Conservation (phyloP, 2,113 vertebrate genomes). For the Oncorhynchus tshawytscha region DNA sequence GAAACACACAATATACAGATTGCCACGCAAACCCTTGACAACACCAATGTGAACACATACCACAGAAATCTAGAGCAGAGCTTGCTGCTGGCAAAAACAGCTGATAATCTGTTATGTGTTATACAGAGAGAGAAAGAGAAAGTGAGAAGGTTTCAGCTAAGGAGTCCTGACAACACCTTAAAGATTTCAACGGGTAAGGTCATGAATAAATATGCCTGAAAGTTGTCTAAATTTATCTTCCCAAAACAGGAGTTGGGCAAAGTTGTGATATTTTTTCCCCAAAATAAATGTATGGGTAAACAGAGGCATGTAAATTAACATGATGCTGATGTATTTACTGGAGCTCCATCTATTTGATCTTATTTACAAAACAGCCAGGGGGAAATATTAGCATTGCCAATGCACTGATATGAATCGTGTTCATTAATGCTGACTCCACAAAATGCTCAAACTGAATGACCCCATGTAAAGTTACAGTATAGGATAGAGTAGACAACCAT, state of each 20-base stretch:
- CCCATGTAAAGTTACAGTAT: background rate
- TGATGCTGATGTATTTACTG: constrained; percentile 31
- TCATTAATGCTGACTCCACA: constrained; percentile 26
- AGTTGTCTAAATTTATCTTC: constrained; percentile 42
- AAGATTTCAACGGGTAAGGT: constrained; percentile 32
- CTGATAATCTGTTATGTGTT: constrained; percentile 54
- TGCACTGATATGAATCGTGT: constrained; percentile 3
- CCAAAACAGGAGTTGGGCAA: constrained; percentile 30
- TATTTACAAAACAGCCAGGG: constrained; percentile 36
- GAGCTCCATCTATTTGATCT: constrained; percentile 44
- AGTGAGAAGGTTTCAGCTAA: constrained; percentile 41
- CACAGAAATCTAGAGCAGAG: constrained; percentile 53
- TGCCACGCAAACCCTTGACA: background rate
- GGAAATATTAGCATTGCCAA: constrained; percentile 23
- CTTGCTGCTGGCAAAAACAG: constrained; percentile 58
- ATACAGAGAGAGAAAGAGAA: constrained; percentile 32
- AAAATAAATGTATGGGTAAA: constrained; percentile 23
- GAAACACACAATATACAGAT: constrained; percentile 29
- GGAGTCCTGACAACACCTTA: constrained; percentile 48
- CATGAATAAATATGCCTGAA: constrained; percentile 52
- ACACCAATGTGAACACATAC: constrained; percentile 29
- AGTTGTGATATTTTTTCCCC: constrained; percentile 23
- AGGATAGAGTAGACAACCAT: background rate
- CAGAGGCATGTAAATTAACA: constrained; percentile 17
- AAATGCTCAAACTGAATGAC: background rate